Base-by-base conservation (phyloP, 2,797 vertebrate genomes). In the Rhinophrynus dorsalis region DNA sequence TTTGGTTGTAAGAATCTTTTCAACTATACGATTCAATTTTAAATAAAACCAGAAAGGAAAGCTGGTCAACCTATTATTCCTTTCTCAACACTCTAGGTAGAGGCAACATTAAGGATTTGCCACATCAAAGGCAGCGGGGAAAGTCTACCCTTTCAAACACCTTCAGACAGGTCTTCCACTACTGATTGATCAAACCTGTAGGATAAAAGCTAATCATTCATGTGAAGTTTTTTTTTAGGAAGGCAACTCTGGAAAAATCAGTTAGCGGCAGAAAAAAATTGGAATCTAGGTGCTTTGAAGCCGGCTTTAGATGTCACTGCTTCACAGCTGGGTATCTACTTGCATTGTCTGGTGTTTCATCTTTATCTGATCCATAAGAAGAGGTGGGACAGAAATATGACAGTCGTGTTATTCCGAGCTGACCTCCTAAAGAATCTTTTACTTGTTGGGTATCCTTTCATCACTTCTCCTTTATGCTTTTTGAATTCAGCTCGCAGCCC, bases 291-390 rank as follows among this genome's bases (percentile, higher is more conserved):
- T 35, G 13, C 61, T 65, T 72, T 65, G 61, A 72, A 66, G 50
- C 12, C 8, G 2, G 60, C 61, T 32, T 72, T 72, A 72, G 69
- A 72, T 72, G 69, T 72, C 61, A 52, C 69, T 38, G 54, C 33
- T 44, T 65, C 69, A 26, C 69, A 65, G 69, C 26, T 72, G 61
- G 54, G 35, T 51, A 50, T 65, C 61, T 72, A 18, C 33, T 20
- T 58, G 33, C 38, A 58, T 65, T 65, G 69, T 65, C 42, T 65
- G 42, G 52, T n/a, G 13, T 72, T 72, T 72, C 45, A 58, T 65
- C 61, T 65, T 56, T 44, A 51, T 59, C 54, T 51, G 54, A 59
- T 58, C 24, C 32, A 26, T 44, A 50, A 72, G 60, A 32, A 66
- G 48, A 37, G 45, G 59, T 38, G 6, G 44, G 69, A 66, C 54